Evolutionary conservation across 2,797 vertebrate genomes (phyloP).

Genomic region (Sternotherus odoratus): DNA sequence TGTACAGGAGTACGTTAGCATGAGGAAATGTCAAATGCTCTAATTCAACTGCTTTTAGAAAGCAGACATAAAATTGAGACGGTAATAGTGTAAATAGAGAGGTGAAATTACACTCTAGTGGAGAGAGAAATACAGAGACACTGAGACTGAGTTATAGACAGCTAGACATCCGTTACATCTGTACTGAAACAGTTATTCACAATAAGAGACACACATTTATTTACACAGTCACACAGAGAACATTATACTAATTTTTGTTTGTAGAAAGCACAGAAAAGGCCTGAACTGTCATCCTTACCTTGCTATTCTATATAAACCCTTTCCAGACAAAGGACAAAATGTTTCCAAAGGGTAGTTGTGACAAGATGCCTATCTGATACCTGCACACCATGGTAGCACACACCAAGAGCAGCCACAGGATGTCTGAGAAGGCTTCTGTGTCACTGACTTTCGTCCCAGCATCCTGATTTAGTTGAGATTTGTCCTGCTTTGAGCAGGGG

Average conservation of each 20-base stretch:
- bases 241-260: neutral
- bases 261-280: fast-evolving
- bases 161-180: neutral
- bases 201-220: neutral
- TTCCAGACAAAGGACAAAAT: neutral
- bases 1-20: neutral
- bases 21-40: constrained; percentile 8
- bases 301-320: fast-evolving
- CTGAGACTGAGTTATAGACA: neutral
- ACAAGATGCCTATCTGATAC: neutral
- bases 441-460: neutral
- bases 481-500: too few species aligned
- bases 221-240: neutral
- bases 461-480: neutral
- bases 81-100: constrained; percentile 15
- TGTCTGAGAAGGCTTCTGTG: neutral
- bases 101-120: constrained; percentile 21
- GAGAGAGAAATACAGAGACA: neutral
- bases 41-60: constrained; percentile 4
- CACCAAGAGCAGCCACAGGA: neutral
- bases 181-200: neutral
- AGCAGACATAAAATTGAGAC: constrained; percentile 27
- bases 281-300: neutral
- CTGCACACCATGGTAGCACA: neutral
- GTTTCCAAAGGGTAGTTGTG: neutral